Base-by-base conservation (phyloP, 2,888 invertebrate species). In the Xylocampa areola region DNA sequence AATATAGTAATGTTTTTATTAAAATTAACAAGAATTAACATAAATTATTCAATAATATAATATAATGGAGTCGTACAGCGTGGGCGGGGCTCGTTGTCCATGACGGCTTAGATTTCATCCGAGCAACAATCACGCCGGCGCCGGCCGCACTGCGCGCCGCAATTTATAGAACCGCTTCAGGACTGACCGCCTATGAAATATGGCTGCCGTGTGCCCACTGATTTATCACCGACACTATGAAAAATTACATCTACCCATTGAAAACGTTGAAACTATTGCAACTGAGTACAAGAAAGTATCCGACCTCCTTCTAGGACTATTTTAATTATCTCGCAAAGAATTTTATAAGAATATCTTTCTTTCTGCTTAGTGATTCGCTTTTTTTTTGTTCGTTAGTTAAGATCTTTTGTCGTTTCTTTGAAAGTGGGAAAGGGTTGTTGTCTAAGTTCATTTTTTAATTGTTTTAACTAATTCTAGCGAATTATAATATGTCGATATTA, bases 121-220 rank as follows among this genome's bases (percentile, higher is more conserved):
- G 43, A 16, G 44, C 55, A 48, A 51, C 61, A 61, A 51, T 70
- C 66, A 52, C 54, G 54, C 35, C 51, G 48, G 16, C 54, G 54
- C 35, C 51, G 48, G 16, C 65, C 59, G 60, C 66, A 39, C 59
- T 37, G 52, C 37, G 50, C 47, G 48, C 67, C 75, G 68, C 78
- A 77, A 84, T 85, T 80, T 85, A 82, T 81, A 68, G 77, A 72
- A 58, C 66, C 73, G 77, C 76, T 74, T 76, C 78, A 77, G 77
- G 71, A 74, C 69, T 79, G 79, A 58, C 76, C 81, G 79, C 64
- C 58, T 76, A 79, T 84, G 84, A 84, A 71, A 76, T 82, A 84
- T 76, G 68, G 64, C 62, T 32, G 53, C 73, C 73, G 73, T 57
- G 69, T 64, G 72, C 65, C 63, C 53, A 37, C 58, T 49, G 86